Percentiles rank a stretch among this genome's conserved stretches.
Evolutionary conservation across 2,888 invertebrate genomes (phyloP).

Genomic region (Dione juno): DNA sequence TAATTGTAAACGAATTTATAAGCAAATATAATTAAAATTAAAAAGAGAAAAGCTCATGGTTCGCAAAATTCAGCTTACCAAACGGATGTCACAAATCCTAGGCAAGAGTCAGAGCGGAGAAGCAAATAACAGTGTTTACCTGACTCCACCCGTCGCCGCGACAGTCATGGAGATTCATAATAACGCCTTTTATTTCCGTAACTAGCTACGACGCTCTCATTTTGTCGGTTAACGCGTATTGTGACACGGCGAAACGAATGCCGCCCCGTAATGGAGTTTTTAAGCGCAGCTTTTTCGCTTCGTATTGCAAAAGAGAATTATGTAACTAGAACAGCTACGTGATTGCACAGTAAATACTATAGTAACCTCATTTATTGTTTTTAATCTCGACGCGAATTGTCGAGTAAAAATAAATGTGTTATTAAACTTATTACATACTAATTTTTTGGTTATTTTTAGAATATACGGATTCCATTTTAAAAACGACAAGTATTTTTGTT

Average conservation of each 20-base stretch:
- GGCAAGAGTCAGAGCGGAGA: slow-evolving; percentile 67
- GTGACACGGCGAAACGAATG: slow-evolving; percentile 74
- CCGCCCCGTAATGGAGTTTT: slow-evolving; percentile 75
- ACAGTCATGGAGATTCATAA: slow-evolving; percentile 65
- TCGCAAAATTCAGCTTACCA: slow-evolving; percentile 57
- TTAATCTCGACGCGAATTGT: slow-evolving; percentile 52
- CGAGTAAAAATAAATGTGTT: slow-evolving; percentile 38
- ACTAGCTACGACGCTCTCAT: slow-evolving; percentile 77
- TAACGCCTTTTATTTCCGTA: slow-evolving; percentile 78
- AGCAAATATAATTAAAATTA: not conserved
- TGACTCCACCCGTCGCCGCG: slow-evolving; percentile 54
- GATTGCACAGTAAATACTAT: slow-evolving; percentile 67
- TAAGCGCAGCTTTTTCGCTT: slow-evolving; percentile 71
- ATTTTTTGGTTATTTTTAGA: not conserved
- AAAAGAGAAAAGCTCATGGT: slow-evolving; percentile 1
- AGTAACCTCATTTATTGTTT: slow-evolving; percentile 62
- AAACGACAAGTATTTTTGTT: not conserved
- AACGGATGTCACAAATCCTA: slow-evolving; percentile 77
- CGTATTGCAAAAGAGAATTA: slow-evolving; percentile 65
- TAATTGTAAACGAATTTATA: not conserved
- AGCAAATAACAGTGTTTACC: slow-evolving; percentile 76
- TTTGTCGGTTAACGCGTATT: slow-evolving; percentile 78
- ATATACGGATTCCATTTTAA: not conserved
- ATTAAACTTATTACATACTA: not conserved
- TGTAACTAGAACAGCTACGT: slow-evolving; percentile 68